Conservation (phyloP, 1,140 invertebrate species). For the Plutomurus gul region DNA sequence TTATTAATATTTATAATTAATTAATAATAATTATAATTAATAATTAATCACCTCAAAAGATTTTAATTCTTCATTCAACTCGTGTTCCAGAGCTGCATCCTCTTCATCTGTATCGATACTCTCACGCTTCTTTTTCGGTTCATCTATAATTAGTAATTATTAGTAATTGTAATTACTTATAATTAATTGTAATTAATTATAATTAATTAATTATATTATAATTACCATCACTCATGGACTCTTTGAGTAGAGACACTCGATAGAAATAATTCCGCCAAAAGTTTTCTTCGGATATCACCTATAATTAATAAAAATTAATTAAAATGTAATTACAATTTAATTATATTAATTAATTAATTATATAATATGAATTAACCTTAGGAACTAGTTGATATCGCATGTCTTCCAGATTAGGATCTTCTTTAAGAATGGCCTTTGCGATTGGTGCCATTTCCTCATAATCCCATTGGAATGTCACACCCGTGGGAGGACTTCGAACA, state of each 20-base stretch:
- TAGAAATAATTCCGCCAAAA: constrained; percentile 99
- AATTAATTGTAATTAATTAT: neutral
- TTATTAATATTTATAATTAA: neutral
- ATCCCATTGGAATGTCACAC: constrained; percentile 94
- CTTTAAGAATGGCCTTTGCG: constrained; percentile 88
- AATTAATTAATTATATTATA: neutral
- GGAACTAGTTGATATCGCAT: constrained; percentile 99
- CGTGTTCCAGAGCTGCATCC: constrained; percentile 44
- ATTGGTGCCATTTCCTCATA: constrained; percentile 83
- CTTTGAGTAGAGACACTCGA: constrained; percentile 94
- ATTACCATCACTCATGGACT: constrained; percentile 69
- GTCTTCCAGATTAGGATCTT: constrained; percentile 93
- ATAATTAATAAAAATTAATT: constrained; percentile 56
- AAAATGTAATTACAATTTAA: neutral
- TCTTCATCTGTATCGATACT: constrained; percentile 36
- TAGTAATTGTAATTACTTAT: neutral
- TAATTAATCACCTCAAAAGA: constrained; percentile 39
- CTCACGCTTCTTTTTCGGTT: constrained; percentile 34
- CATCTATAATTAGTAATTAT: constrained; percentile 15
- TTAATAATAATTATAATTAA: neutral
- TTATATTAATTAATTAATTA: constrained; percentile 11
- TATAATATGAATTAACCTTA: constrained; percentile 71
- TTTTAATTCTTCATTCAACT: constrained; percentile 48
- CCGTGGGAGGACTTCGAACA: constrained; percentile 90
- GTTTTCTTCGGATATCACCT: constrained; percentile 92